A percentile compares a stretch with the other conserved stretches of the same genome.
Evolutionary conservation across 2,888 invertebrate species (phyloP).

Genomic region (Epirrhoe tristata): DNA sequence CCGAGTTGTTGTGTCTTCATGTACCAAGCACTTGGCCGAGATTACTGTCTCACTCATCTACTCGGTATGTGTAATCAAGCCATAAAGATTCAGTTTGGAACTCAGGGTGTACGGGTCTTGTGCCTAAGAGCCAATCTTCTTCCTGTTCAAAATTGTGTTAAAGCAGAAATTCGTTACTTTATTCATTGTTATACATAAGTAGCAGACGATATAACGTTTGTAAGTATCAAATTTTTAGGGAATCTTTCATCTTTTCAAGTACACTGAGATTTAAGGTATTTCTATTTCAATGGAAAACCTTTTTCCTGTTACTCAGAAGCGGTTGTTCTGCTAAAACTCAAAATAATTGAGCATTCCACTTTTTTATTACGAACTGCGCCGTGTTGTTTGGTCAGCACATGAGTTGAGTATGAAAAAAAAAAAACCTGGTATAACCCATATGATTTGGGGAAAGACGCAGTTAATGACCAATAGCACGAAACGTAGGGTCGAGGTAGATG

Average conservation of each 20-base stretch:
- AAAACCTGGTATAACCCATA: no score
- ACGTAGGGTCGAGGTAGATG: no score
- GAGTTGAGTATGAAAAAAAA: no score
- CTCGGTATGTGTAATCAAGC: no score
- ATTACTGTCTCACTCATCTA: no score
- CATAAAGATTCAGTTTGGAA: neutral
- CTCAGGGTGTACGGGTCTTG: neutral
- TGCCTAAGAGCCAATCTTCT: constrained; percentile 22
- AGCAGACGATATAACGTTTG: neutral
- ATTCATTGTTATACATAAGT: constrained; percentile 1
- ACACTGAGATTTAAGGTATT: neutral
- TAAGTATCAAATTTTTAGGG: neutral
- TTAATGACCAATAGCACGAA: no score
- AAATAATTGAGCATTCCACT: neutral
- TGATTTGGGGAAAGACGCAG: no score
- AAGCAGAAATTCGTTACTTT: constrained; percentile 8
- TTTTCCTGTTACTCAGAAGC: neutral
- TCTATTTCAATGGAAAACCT: neutral
- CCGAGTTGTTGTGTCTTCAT: no score
- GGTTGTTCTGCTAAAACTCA: neutral
- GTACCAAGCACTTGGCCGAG: no score
- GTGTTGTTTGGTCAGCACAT: no score
- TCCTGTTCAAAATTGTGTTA: constrained; percentile 17
- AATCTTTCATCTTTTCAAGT: constrained; percentile 1
- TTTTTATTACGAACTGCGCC: neutral